Evolutionary conservation across 2,797 vertebrate species (phyloP).

Genomic region (Kryptolebias ocellatus): DNA sequence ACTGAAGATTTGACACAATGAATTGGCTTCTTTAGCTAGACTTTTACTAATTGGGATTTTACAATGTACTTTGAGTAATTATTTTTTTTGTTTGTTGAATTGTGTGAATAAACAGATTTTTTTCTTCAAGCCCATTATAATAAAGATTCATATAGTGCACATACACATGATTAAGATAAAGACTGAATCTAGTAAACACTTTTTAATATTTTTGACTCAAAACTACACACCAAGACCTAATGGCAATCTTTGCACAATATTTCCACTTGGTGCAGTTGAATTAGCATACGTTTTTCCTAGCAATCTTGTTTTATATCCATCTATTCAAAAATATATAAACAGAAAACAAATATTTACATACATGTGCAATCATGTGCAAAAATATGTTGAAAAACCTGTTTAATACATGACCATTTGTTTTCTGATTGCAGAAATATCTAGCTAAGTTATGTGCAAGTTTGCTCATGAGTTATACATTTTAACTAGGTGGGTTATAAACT

Average conservation of each 20-base stretch:
- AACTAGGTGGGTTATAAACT: conserved; percentile 1
- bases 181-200: too few relatives aligned
- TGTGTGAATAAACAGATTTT: too few relatives aligned
- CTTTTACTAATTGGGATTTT: too few relatives aligned
- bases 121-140: too few relatives aligned
- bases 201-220: too few relatives aligned
- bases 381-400: not conserved
- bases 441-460: conserved; percentile 12
- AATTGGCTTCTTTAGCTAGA: too few relatives aligned
- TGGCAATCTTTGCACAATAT: not conserved
- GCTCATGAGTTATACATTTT: not conserved
- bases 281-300: not conserved
- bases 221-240: not conserved
- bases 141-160: too few relatives aligned
- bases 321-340: not conserved
- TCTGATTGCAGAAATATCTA: not conserved
- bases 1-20: too few relatives aligned
- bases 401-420: not conserved
- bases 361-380: not conserved
- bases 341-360: not conserved
- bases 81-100: too few relatives aligned
- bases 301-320: conserved; percentile 4
- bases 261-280: not conserved
- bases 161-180: too few relatives aligned
- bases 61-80: too few relatives aligned